Conservation (phyloP, 2,888 invertebrate species). For the Margaritifera margaritifera region DNA sequence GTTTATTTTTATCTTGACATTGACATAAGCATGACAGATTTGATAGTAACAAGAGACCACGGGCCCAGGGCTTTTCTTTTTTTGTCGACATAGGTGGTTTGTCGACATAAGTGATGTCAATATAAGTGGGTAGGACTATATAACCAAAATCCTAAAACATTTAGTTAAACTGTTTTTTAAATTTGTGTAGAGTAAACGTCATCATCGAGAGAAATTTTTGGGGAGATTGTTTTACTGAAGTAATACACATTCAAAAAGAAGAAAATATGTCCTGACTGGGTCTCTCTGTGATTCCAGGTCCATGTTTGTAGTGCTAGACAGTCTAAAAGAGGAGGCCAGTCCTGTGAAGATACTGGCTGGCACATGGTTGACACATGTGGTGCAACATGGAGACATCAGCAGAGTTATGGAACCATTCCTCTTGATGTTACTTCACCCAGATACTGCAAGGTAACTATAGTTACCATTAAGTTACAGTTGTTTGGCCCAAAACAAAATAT, state of each 20-base stretch:
- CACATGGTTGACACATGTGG: slow-evolving; percentile 81
- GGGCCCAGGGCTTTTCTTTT: no score
- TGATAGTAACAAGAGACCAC: no score
- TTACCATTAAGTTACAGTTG: no score
- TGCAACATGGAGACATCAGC: slow-evolving; percentile 82
- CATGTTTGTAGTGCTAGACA: slow-evolving; percentile 83
- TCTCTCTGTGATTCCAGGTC: slow-evolving; percentile 74
- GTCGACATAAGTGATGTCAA: no score
- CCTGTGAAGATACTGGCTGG: slow-evolving; percentile 70
- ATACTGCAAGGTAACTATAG: slow-evolving; percentile 78
- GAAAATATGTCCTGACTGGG: neutral
- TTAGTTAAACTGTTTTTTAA: neutral
- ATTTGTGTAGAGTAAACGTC: no score
- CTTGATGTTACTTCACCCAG: slow-evolving; percentile 83
- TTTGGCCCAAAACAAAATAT: no score
- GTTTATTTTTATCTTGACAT: neutral
- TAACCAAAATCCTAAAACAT: no score
- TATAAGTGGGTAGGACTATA: no score
- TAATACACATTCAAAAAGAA: neutral
- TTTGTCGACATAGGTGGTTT: no score
- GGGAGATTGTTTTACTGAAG: no score
- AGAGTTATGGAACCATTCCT: slow-evolving; percentile 85
- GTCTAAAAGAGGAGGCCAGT: slow-evolving; percentile 78
- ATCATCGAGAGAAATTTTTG: no score
- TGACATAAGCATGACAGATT: no score